Conservation (phyloP, 2,888 invertebrate species). For the Drosophila lacicola region DNA sequence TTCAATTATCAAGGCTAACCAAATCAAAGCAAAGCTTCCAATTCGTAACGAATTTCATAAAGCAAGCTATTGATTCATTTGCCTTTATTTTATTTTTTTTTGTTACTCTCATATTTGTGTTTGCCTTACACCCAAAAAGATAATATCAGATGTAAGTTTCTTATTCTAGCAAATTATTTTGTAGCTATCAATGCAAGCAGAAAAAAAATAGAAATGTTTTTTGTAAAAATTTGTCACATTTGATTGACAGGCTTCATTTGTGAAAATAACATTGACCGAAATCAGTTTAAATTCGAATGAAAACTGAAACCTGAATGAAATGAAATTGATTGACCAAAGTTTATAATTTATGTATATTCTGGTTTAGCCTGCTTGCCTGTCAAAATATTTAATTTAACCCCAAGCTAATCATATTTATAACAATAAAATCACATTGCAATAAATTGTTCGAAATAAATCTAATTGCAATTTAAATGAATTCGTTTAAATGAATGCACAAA, state of each 20-base stretch:
- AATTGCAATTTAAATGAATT: no score
- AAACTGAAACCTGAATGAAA: not conserved
- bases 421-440: no score
- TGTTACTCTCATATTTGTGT: not conserved
- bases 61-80: not conserved
- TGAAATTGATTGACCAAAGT: conserved; percentile 1
- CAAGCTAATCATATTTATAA: not conserved
- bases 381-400: conserved; percentile 1
- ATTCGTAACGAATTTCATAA: not conserved
- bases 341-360: not conserved
- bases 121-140: not conserved
- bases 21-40: not conserved
- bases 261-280: not conserved
- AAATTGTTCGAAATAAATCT: no score
- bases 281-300: not conserved
- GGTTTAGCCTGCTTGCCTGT: not conserved
- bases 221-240: not conserved
- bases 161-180: not conserved
- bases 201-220: not conserved
- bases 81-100: not conserved
- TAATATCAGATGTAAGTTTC: not conserved
- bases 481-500: no score
- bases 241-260: conserved; percentile 1
- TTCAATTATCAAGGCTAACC: not conserved
- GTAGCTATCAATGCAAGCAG: not conserved